Conservation (phyloP, 2,888 invertebrate genomes). For the Acronicta psi region DNA sequence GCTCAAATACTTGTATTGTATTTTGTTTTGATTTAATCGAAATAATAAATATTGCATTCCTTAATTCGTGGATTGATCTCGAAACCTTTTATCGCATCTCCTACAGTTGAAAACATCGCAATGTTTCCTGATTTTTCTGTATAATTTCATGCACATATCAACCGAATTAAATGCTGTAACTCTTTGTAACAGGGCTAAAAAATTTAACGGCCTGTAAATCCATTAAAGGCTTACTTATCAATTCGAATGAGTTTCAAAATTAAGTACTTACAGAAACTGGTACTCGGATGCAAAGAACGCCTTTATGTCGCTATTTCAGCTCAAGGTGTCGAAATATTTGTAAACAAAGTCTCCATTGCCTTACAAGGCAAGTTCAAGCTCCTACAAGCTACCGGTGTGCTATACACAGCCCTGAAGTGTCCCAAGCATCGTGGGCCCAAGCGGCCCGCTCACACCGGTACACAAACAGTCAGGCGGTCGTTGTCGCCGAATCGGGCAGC, state of each 20-base stretch:
- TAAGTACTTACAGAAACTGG: no score
- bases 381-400: constrained; percentile 24
- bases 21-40: constrained; percentile 13
- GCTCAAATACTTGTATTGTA: constrained; percentile 51
- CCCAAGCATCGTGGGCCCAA: constrained; percentile 21
- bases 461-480: constrained; percentile 54
- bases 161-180: no score
- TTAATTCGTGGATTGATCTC: no score
- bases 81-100: no score
- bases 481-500: constrained; percentile 65
- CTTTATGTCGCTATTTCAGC: neutral
- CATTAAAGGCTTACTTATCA: no score
- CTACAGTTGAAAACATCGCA: no score
- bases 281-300: no score
- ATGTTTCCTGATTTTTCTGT: no score
- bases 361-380: constrained; percentile 5
- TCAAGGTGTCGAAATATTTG: neutral
- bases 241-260: no score
- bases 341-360: neutral
- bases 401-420: constrained; percentile 37
- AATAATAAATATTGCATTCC: neutral
- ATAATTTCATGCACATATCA: no score
- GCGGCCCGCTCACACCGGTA: constrained; percentile 27
- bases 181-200: no score
- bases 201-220: no score